Conservation (phyloP, 2,797 vertebrate genomes). For the Darevskia nairensis region DNA sequence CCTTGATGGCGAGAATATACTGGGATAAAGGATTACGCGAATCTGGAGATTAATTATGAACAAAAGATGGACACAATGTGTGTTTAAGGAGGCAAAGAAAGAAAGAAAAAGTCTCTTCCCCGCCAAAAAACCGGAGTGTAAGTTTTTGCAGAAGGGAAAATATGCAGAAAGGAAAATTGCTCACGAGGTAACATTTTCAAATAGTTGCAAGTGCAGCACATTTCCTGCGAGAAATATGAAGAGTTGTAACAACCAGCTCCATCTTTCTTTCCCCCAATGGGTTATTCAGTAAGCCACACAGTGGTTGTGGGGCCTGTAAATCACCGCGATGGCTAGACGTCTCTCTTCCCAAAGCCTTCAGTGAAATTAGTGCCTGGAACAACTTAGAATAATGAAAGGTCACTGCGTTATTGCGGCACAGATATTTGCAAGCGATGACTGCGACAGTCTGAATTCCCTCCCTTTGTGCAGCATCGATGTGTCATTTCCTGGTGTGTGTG, state of each 20-base stretch:
- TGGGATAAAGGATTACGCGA: conserved; percentile 48
- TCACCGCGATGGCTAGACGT: neutral
- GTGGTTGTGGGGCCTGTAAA: conserved; percentile 44
- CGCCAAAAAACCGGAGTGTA: conserved; percentile 46
- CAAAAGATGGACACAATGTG: conserved; percentile 50
- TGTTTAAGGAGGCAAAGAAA: neutral
- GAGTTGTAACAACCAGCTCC: conserved; percentile 32
- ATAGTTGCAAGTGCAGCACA: conserved; percentile 62
- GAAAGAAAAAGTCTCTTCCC: neutral
- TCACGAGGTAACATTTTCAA: conserved; percentile 62
- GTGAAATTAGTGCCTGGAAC: conserved; percentile 9
- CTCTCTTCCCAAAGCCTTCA: conserved; percentile 9
- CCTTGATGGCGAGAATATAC: conserved; percentile 53
- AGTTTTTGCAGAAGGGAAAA: conserved; percentile 53
- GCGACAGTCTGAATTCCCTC: neutral
- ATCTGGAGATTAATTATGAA: conserved; percentile 72
- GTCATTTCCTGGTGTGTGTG: neutral
- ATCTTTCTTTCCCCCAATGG: neutral
- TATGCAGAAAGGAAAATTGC: conserved; percentile 52
- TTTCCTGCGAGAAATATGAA: conserved; percentile 49
- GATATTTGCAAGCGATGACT: conserved; percentile 5
- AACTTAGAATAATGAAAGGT: conserved; percentile 18
- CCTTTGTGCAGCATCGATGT: neutral
- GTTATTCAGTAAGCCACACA: conserved; percentile 49
- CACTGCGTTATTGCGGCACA: neutral